Percentiles rank a stretch among this genome's conserved stretches.
These are phyloP conservation scores for Tadarida brasiliensis DNA, from an alignment of 2,797 vertebrate genomes.

Conservation along the genomic window DNA sequence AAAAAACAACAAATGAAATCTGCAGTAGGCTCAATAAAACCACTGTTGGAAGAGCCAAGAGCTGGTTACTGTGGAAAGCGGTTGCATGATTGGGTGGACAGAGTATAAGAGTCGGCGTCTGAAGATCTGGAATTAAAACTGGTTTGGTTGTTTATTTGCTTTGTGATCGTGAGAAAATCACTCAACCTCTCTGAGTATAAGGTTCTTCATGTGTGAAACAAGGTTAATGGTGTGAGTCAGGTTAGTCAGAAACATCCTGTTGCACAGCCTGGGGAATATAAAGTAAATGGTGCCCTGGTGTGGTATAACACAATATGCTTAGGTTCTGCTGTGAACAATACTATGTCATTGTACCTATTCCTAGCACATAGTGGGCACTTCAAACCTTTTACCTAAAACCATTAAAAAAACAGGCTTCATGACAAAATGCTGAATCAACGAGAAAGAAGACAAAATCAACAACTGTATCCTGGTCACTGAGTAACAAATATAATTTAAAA, in stretches of 20 bases:
- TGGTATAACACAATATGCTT: neutral
- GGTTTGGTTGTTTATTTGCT: neutral
- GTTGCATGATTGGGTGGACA: neutral
- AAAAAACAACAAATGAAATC: constrained; percentile 63
- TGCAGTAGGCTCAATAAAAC: constrained; percentile 13
- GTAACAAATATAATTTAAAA: constrained; percentile 24
- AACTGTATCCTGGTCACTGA: neutral
- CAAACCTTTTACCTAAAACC: neutral
- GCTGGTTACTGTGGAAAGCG: neutral
- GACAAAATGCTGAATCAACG: neutral
- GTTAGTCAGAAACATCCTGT: neutral
- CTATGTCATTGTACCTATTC: neutral
- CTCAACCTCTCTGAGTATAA: neutral
- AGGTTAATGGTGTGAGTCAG: neutral
- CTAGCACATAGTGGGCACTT: neutral
- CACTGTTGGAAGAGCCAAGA: neutral
- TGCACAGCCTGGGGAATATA: neutral
- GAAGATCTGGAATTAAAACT: neutral
- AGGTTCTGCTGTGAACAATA: neutral
- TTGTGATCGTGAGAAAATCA: neutral
- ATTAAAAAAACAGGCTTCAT: neutral
- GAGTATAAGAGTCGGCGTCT: neutral
- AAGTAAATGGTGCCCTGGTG: neutral
- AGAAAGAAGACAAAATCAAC: neutral
- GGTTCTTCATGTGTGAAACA: neutral